Evolutionary conservation across 37 sponge, comb jelly and placozoan species (phyloP), one percentile per base, ranked within the genome.

Genomic region (Oopsacas minuta): DNA sequence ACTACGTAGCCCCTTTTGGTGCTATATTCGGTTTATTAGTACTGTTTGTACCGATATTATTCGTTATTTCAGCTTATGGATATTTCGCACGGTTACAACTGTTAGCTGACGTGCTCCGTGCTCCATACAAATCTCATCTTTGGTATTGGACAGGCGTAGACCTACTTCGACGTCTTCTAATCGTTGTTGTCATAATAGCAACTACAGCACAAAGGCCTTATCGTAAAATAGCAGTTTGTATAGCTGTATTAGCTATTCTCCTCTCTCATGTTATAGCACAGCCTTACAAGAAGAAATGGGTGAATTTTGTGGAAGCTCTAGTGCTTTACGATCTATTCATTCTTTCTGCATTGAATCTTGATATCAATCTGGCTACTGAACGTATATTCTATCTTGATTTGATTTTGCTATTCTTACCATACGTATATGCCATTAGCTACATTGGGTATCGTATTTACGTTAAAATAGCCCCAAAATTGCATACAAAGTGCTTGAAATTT

Each of bases 141-240:
- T 61, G 75, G 75, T 61, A 61, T 12, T 61, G 75, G 75, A 61
- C 75, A 3, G 75, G 75, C 22, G 30, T 61, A 32, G 75, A 61
- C 75, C 75, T 61, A 12, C 75, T 61, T n/a, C 20, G 75, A 20
- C 20, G 75, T 10, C 30, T 61, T 5, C 22, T 61, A 25, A 61
- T 61, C 75, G 75, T 61, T n/a, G 28, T 61, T 61, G 75, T 61
- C 20, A 61, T 61, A 10, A n/a, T 61, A 10, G 20, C 17, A 32
- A 61, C 75, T 3, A 61, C 75, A 20, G 20, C 75, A 61, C 28
- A 25, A n/a, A 61, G 75, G 75, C 7, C 20, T 10, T 61, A 25
- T n/a, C 75, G 75, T 61, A n/a, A 61, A 5, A 61, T 61, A 32
- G 75, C 75, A 12, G 1, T 61, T 12, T 61, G 75, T 34, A 25